Base-by-base conservation (phyloP, 2,888 invertebrate genomes). In the Limnephilus rhombicus region DNA sequence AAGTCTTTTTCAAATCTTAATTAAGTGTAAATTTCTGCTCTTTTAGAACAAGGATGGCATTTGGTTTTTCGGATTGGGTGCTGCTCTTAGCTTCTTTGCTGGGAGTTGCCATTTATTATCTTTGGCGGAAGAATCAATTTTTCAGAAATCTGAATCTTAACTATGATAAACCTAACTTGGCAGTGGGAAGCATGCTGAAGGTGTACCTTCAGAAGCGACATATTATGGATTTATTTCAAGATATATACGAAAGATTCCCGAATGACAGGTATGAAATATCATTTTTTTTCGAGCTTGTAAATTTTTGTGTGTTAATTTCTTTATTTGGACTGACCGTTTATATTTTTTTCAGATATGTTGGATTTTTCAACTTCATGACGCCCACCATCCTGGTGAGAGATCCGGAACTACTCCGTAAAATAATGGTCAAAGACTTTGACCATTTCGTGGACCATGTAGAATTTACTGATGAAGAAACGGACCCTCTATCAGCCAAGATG, bases 391-490 rank as follows among this genome's bases (percentile, higher is more conserved):
- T 95, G 2, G 13, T 95, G 0, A 94, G 94, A 7, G 95, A 95
- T 90, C 94, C 94, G 0, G 94, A 95, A 2, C 68, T 95, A 15
- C 94, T 95, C 18, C 94, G 94, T 83, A 93, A 94, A 1, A 89
- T 95, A 5, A 93, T 93, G 2, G 94, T 94, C 5, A 94, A 94
- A 53, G 94, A 94, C 92, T 95, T 95, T 90, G 94, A 95, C 2
- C 93, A 94, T 80, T 95, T 94, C 34, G 93, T 94, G 3, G 94
- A 95, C 91, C 95, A 95, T 91, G 92, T 93, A 1, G 92, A 91
- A 13, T 94, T 95, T 90, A 90, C 94, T 2, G 93, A 94, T 80
- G 94, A 94, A 80, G 93, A 94, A 1, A 93, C 94, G 31, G 95
- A 95, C 80, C 94, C 94, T 3, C 49, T 95, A 0, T 93, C 94